Evolutionary conservation across 1,140 invertebrate species (phyloP), one percentile per base, ranked within the genome.

Genomic region (Pachypeltis micranthus): DNA sequence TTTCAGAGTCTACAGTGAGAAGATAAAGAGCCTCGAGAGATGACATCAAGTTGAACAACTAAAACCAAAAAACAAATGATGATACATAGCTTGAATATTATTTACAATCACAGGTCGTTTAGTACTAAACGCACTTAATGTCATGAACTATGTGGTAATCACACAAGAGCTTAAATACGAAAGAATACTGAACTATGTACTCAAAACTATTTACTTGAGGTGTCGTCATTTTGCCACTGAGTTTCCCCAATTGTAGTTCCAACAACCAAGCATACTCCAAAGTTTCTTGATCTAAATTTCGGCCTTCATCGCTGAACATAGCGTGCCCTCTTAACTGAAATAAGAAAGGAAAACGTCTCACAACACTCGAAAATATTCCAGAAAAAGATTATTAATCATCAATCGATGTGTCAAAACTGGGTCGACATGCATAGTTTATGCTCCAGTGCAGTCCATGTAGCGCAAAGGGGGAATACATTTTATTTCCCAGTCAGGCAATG

Each of bases 231-330:
- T 88, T 85, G 0, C 88, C 89, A 56, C 83, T 88, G 7, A 92
- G 72, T 74, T 90, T 90, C 0, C 90, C 89, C 24, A 91, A 69
- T 66, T 91, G 88, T 2, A 90, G 78, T 73, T 92, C 89, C 65
- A 91, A 82, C 62, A 90, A 75, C 96, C 96, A 99, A 0, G 88
- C 92, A 75, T 99, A 99, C 73, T 99, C 96, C 3, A 98, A 73
- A 0, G 94, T 97, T 71, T 98, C 95, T 73, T 93, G 86, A 70
- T 95, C 91, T 23, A 96, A 76, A 28, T 83, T 83, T 55, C 95
- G 76, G 44, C 92, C 93, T 63, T 91, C 84, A 68, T 92, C 88
- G 65, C 94, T 98, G 73, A 98, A 98, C 86, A 98, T 94, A 1
- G 93, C 96, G 76, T 98, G 93, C 1, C 95, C 96, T 67, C 94